Conservation (phyloP, 2,888 invertebrate genomes). For the Tipula lateralis region DNA sequence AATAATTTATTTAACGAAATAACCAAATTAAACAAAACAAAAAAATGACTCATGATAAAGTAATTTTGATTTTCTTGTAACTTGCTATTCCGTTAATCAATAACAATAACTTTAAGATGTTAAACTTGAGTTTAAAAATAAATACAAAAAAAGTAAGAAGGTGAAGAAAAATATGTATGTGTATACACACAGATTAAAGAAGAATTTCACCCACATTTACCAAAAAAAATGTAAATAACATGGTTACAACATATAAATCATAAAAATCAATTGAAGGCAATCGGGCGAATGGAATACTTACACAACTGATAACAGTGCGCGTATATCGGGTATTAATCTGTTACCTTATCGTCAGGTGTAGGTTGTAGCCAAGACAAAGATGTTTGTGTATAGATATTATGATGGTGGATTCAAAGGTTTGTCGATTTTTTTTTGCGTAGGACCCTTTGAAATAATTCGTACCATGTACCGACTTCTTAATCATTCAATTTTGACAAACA, state of each 20-base stretch:
- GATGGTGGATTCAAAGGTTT: not conserved
- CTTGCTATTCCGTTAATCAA: conserved; percentile 24
- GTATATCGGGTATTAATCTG: not conserved
- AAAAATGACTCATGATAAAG: conserved; percentile 6
- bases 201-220: conserved; percentile 9
- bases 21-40: not conserved
- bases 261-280: not conserved
- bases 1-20: conserved; percentile 11
- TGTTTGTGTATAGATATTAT: not conserved
- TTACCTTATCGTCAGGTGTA: not conserved
- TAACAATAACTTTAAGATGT: conserved; percentile 11
- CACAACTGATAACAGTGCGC: not conserved
- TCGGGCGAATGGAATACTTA: not conserved
- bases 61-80: not conserved
- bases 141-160: not conserved
- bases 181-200: not conserved
- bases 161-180: not conserved
- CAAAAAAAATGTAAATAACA: not conserved
- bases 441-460: not conserved
- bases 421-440: not conserved
- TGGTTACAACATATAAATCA: not conserved
- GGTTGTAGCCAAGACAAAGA: not conserved
- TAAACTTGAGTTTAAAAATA: conserved; percentile 7
- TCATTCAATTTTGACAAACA: not conserved
- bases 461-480: not conserved